phyloP scores from a whole-genome alignment of 1,140 invertebrate genomes.

The Saccostrea glomerata region DNA sequence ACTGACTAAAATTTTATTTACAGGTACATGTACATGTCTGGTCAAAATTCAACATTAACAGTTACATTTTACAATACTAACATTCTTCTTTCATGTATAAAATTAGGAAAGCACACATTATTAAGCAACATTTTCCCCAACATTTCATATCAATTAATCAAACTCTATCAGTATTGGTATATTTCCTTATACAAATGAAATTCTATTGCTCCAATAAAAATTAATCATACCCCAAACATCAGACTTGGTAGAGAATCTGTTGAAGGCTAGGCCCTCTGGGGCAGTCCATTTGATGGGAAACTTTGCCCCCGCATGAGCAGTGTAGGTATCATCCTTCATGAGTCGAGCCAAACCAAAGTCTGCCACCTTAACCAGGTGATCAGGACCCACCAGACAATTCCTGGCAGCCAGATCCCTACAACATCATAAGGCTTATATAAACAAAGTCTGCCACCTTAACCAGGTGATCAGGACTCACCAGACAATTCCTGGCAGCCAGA shows the following conservation, averaged over 20 bases:
- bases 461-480: slow-evolving; percentile 97
- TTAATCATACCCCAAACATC: slow-evolving; percentile 82
- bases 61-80: too few relatives aligned
- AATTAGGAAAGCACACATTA: too few relatives aligned
- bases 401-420: slow-evolving; percentile 96
- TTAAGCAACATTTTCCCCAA: too few relatives aligned
- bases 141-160: too few relatives aligned
- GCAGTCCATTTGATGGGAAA: slow-evolving; percentile 99
- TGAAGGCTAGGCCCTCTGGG: slow-evolving; percentile 98
- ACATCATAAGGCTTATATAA: neutral
- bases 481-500: slow-evolving; percentile 97
- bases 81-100: too few relatives aligned
- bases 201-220: neutral
- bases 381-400: slow-evolving; percentile 98
- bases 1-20: too few relatives aligned
- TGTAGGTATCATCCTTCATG: slow-evolving; percentile 98
- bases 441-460: slow-evolving; percentile 97
- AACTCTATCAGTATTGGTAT: too few relatives aligned
- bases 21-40: too few relatives aligned
- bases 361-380: slow-evolving; percentile 93
- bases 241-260: slow-evolving; percentile 98
- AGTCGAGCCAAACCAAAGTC: slow-evolving; percentile 98
- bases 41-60: too few relatives aligned
- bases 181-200: too few relatives aligned
- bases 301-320: slow-evolving; percentile 98